A percentile compares a stretch with the other conserved stretches of the same genome.
Conservation (phyloP, 2,113 vertebrate species). For the Kobus ellipsiprymnus region DNA sequence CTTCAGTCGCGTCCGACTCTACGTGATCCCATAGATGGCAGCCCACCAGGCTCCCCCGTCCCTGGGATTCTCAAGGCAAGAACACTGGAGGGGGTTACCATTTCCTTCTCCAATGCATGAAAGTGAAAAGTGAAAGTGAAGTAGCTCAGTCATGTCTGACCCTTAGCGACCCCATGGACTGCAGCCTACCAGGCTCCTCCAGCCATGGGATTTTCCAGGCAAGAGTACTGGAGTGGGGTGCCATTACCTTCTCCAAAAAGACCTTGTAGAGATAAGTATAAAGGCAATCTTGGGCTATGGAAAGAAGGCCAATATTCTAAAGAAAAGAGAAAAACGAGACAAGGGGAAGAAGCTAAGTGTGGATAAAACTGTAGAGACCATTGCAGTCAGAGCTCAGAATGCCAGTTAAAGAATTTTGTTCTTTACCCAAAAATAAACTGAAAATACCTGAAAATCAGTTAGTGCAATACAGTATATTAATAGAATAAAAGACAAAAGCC, state of each 20-base stretch:
- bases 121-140: no score
- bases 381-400: not conserved
- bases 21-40: no score
- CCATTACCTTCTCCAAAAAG: not conserved
- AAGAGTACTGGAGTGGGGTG: no score
- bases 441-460: not conserved
- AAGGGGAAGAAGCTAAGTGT: not conserved
- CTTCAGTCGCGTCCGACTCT: no score
- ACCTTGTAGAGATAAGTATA: not conserved
- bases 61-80: no score
- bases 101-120: no score
- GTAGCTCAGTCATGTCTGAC: no score
- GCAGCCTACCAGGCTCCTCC: no score
- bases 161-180: no score
- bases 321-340: not conserved
- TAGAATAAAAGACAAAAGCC: not conserved
- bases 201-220: no score
- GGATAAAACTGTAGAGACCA: not conserved
- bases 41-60: no score
- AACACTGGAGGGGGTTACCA: no score
- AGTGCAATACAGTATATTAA: not conserved
- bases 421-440: not conserved
- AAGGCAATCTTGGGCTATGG: not conserved
- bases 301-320: not conserved
- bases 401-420: not conserved